phyloP scores from a whole-genome alignment of 2,888 invertebrate genomes.

The Dyspetes luteomarginatus region DNA sequence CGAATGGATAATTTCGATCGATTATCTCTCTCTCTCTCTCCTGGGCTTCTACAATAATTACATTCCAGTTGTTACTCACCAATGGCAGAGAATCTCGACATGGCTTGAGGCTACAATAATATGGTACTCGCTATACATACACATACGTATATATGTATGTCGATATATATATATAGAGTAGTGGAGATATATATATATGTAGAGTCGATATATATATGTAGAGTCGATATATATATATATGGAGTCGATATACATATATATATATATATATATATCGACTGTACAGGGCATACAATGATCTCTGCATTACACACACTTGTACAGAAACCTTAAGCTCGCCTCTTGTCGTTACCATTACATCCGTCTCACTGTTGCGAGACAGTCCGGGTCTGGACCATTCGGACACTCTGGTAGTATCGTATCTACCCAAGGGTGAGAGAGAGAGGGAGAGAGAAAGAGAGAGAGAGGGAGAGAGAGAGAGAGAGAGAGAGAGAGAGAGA shows the following conservation, averaged over 20 bases:
- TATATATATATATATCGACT: conserved; percentile 3
- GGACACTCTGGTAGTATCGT: conserved; percentile 6
- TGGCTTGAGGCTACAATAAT: neutral
- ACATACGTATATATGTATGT: neutral
- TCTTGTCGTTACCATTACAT: conserved; percentile 47
- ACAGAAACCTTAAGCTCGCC: conserved; percentile 38
- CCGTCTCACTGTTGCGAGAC: conserved; percentile 24
- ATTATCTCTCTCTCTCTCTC: neutral
- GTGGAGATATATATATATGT: neutral
- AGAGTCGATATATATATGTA: neutral
- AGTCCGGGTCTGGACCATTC: conserved; percentile 23
- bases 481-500: neutral
- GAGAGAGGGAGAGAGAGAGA: neutral
- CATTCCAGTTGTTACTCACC: conserved; percentile 58
- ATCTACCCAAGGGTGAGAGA: conserved; percentile 20
- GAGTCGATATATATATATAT: neutral
- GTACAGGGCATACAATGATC: too few relatives aligned
- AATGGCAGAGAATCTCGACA: conserved; percentile 46
- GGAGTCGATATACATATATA: too few relatives aligned
- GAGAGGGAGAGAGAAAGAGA: conserved; percentile 7
- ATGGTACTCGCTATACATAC: neutral
- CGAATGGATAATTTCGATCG: conserved; percentile 14
- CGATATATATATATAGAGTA: neutral
- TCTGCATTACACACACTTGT: too few relatives aligned
- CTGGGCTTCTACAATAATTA: conserved; percentile 39